Evolutionary conservation across 2,797 vertebrate genomes (phyloP), one percentile per base, ranked within the genome.

Genomic region (Nasua narica): DNA sequence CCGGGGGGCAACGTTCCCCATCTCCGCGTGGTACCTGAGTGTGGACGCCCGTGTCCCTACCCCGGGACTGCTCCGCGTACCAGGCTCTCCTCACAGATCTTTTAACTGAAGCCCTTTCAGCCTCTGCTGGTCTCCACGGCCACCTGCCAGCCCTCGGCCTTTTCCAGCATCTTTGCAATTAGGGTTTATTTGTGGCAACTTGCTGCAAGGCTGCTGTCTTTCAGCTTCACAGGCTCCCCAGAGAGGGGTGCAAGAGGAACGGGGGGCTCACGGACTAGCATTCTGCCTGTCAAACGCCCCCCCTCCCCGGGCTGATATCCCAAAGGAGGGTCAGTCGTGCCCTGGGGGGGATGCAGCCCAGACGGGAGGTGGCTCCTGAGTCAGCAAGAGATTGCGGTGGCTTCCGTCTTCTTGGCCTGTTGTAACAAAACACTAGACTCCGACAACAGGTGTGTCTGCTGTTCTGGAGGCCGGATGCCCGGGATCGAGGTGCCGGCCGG

Each of bases 21-120:
- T 21, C 11, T 37, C 40, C 27, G 2, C 1, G 0, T 0, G 16
- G 35, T 3, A 81, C 37, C 77, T 37, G 1, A 3, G 2, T 50
- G 70, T 4, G 16, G 37, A 11, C 1, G 0, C 69, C 52, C 25
- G 67, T 25, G 8, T 46, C 16, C 2, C 5, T 23, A 0, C 25
- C 21, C 54, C 1, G 0, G 1, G 8, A n/a, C 18, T 14, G 58
- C 16, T 35, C 60, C 25, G 52, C 87, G 19, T 3, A 14, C 32
- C 21, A 21, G 27, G 29, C 72, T 43, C 4, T 65, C 79, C 50
- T 25, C 58, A 37, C 23, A 12, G 58, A 25, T 27, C 69, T 16
- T 1, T 16, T 48, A 50, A 83, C n/a, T 19, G 29, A 83, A 52
- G 32, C 23, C 56, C 14, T 67, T 77, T 16, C 5, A 50, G 37